These are phyloP conservation scores for Gyps fulvus DNA, from an alignment of 2,113 vertebrate species.

Conservation along the genomic window DNA sequence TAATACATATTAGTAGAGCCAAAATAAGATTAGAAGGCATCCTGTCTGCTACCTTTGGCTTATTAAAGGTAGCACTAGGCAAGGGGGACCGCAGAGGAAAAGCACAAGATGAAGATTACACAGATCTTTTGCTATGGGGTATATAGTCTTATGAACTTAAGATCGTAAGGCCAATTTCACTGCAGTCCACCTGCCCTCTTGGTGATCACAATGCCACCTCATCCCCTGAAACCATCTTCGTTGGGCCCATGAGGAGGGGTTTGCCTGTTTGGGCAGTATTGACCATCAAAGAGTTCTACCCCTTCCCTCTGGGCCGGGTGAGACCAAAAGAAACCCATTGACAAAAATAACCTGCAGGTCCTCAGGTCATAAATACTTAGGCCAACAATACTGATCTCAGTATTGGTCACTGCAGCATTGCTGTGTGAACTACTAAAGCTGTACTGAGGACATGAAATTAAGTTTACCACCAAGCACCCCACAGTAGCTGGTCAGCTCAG, in stretches of 20 bases:
- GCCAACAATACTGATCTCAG: neutral
- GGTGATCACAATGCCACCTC: neutral
- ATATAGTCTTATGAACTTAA: neutral
- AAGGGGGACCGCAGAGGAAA: neutral
- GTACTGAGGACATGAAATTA: neutral
- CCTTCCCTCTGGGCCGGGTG: neutral
- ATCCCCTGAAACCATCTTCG: neutral
- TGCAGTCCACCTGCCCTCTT: neutral
- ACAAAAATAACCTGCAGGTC: neutral
- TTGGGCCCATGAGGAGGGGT: accelerated
- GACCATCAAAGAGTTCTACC: neutral
- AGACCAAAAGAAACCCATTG: neutral
- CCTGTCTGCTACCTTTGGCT: neutral
- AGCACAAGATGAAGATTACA: neutral
- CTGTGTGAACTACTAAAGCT: neutral
- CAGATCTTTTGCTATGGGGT: neutral
- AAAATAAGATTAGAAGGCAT: neutral
- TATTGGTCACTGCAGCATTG: neutral
- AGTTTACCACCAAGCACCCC: neutral
- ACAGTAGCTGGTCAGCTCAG: neutral
- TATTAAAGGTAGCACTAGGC: neutral
- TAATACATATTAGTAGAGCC: neutral
- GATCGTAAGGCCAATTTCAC: neutral
- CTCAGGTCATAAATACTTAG: neutral
- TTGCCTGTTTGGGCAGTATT: neutral